Base-by-base conservation (phyloP, 2,797 vertebrate species). In the Myotis myotis region DNA sequence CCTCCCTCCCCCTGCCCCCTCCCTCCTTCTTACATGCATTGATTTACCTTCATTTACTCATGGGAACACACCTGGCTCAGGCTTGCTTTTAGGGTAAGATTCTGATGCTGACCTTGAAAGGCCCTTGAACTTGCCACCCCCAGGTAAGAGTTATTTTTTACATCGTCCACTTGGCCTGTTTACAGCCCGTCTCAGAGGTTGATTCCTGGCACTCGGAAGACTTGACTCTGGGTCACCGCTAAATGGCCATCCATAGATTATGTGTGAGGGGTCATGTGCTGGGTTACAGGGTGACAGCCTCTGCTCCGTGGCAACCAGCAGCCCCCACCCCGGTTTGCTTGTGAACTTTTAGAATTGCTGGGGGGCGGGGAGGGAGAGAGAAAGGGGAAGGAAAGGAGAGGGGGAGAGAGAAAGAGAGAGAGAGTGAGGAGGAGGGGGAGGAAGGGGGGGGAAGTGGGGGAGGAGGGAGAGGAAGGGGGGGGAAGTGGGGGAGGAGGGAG, bases 31-130 rank as follows among this genome's bases (percentile, higher is more conserved):
- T 74, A 83, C 60, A 33, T 47, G 20, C 41, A 55, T 85, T 41
- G 2, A 53, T 62, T 94, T 2, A 41, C n/a, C 94, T 94, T 91
- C 79, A 22, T 76, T 2, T 0, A 30, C 88, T 95, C 89, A 79
- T 93, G 92, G 83, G 97, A 97, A 96, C n/a, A 96, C 22, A 93
- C 79, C 91, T 94, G 96, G 97, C 97, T 96, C 96, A 97, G 76
- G 84, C 87, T 97, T 96, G 96, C 1, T 97, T 97, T 97, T 79
- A 53, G 0, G 33, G 20, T 9, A 2, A 95, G 91, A 96, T 96
- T 96, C 96, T 5, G 93, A 97, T 57, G 95, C 88, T 25, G 94
- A 96, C 90, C 96, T 98, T 96, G 95, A 96, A 97, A 97, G 91
- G 92, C 89, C 94, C 96, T 95, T 70, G 93, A 95, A 80, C 9